phyloP scores from a whole-genome alignment of 2,888 invertebrate genomes.

The Leptopilina syphax region DNA sequence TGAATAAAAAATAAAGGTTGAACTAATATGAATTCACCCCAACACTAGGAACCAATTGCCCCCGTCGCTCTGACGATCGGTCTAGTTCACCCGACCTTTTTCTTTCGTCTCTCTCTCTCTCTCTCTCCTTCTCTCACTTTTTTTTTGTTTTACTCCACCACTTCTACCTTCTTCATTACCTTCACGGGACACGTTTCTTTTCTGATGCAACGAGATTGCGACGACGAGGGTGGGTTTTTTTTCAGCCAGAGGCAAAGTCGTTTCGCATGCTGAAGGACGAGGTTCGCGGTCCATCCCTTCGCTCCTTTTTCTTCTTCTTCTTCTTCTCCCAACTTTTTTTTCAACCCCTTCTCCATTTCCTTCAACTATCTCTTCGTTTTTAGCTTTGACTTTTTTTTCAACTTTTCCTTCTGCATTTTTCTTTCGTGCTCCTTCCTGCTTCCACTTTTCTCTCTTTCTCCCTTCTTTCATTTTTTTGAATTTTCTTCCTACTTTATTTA shows the following conservation, averaged over 20 bases:
- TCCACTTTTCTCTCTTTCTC: neutral
- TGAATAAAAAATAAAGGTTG: neutral
- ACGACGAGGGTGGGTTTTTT: constrained; percentile 31
- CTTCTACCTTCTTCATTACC: constrained; percentile 33
- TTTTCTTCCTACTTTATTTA: no score
- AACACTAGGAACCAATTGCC: constrained; percentile 13
- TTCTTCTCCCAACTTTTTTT: constrained; percentile 17
- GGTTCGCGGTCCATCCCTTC: constrained; percentile 25
- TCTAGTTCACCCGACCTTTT: constrained; percentile 22
- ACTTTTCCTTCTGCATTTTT: neutral
- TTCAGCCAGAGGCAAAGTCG: constrained; percentile 10
- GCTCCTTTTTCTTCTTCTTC: neutral
- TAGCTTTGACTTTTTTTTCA: neutral
- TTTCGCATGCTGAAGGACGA: constrained; percentile 31
- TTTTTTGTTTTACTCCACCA: constrained; percentile 12
- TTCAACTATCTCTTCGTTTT: neutral
- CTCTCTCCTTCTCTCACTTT: neutral
- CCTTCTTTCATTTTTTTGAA: neutral
- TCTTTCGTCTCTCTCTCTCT: no score
- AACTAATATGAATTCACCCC: constrained; percentile 13
- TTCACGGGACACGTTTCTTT: constrained; percentile 42
- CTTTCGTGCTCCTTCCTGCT: neutral
- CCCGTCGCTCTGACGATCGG: neutral
- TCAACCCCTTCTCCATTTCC: constrained; percentile 31
- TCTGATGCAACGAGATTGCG: constrained; percentile 39